Conservation (phyloP, 1,140 invertebrate genomes). For the Agrypnia vestita region DNA sequence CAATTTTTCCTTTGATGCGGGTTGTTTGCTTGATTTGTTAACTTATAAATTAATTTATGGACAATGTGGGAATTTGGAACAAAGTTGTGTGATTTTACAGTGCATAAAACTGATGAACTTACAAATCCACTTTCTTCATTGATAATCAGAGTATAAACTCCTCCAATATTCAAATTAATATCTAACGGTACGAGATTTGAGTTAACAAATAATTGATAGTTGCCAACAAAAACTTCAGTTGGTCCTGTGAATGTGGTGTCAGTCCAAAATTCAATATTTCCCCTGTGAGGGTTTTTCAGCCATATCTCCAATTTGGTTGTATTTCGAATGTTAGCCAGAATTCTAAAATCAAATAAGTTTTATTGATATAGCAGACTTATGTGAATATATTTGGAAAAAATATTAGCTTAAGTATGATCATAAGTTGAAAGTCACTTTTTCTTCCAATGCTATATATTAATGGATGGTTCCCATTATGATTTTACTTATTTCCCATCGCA, state of each 20-base stretch:
- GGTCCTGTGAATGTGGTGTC: conserved; percentile 63
- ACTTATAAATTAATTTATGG: no score
- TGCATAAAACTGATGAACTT: background rate
- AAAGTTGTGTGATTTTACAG: no score
- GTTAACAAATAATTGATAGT: conserved; percentile 67
- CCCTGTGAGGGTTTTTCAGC: conserved; percentile 63
- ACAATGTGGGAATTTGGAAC: no score
- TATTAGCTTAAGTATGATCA: no score
- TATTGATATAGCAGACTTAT: no score
- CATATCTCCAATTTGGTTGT: conserved; percentile 68
- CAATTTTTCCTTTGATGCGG: no score
- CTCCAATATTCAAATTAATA: conserved; percentile 71
- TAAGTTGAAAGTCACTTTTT: no score
- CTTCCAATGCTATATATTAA: no score
- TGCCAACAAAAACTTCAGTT: conserved; percentile 65
- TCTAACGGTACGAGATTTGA: conserved; percentile 60
- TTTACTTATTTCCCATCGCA: no score
- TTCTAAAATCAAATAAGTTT: conserved; percentile 37
- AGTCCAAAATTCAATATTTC: conserved; percentile 63
- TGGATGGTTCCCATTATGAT: no score
- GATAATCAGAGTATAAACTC: conserved; percentile 75
- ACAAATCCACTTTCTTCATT: conserved; percentile 61
- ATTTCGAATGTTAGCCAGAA: conserved; percentile 68
- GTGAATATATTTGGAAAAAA: no score
- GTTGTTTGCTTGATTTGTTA: no score